Evolutionary conservation across 2,797 vertebrate species (phyloP), one percentile per base, ranked within the genome.

Genomic region (Triplophysa bombifrons): DNA sequence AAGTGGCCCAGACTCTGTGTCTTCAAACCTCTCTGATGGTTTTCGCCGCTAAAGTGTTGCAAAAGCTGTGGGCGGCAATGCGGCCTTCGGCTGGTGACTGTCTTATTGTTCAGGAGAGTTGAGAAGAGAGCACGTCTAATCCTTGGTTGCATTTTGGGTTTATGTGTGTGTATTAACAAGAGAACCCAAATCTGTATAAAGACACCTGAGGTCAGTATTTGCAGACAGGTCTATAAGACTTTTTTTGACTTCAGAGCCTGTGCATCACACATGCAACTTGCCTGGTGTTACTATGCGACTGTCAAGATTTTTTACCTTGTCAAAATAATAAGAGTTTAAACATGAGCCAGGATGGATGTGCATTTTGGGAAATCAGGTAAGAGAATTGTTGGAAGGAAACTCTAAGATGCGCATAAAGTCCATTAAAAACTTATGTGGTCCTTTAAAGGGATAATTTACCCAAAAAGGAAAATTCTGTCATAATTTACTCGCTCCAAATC

Each of bases 1-100:
- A 30, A 81, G 65, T 22, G 72, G 70, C 34, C 67, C 41, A 60
- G 58, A 48, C 67, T 82, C 48, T 58, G 46, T 72, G 68, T 78
- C 50, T 83, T 81, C 48, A 58, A 63, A 22, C 63, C 58, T 75
- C 64, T 46, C 63, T 60, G 70, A 67, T 73, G 78, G 70, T 38
- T 73, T 80, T 80, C 38, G 55, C 78, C 63, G 72, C 70, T 58
- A 10, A 73, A 67, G 63, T 73, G 78, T 67, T 80, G 70, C 78
- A 80, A 80, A 80, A 72, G 77, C 77, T 72, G 77, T 3, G 58
- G 77, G 60, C 69, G 4, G 60, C 2, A 8, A 30, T 63, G 44
- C 34, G 76, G 66, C 66, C 66, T 70, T 44, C 58, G 34, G 38
- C 20, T 46, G 17, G 51, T 58, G 60, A 80, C 70, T 73, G 46